Evolutionary conservation across 23 tunicate species (phyloP), one percentile per base, ranked within the genome.

Genomic region (Halocynthia aurantium): DNA sequence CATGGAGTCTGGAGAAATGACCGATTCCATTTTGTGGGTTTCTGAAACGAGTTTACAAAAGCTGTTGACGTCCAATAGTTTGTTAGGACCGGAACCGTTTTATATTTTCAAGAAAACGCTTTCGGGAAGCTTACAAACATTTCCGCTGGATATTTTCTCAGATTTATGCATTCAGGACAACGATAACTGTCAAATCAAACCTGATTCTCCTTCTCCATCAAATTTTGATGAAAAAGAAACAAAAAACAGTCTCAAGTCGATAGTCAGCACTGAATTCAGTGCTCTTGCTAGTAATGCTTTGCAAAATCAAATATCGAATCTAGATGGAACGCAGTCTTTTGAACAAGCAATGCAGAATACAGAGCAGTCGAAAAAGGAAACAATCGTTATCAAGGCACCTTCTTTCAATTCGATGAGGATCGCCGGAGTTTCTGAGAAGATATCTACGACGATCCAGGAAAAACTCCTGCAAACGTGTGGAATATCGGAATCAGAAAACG

Each of bases 361-460:
- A 8, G 19, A 22, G 0, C 62, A 22, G 22, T 10, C 21, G 18
- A 12, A 13, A n/a, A 12, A 22, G 19, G 78, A 74, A 54, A 10
- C 2, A 4, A 4, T 31, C 44, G 1, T 31, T 31, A 0, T 4
- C 4, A 31, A 31, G 44, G 44, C 1, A 31, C 15, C 6, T 21
- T 74, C 78, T 18, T 74, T 74, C 31, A 54, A 12, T 10, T 22
- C n/a, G 8, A 74, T 54, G 78, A 12, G 78, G 15, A n/a, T 54
- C 12, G 19, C 50, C 11, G 82, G 77, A 70, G 65, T 87, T 5
- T 19, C 77, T 73, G 11, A 40, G 5, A 82, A 82, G 53, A 49
- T 87, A 11, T 40, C 86, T 6, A 53, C 31, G 8, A 20, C 73
- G 8, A 61, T 82, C 11, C 93, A 87, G 51, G 75, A 73, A 62